phyloP scores from a whole-genome alignment of 2,888 invertebrate genomes.

The Scrobipalpa atriplicella region DNA sequence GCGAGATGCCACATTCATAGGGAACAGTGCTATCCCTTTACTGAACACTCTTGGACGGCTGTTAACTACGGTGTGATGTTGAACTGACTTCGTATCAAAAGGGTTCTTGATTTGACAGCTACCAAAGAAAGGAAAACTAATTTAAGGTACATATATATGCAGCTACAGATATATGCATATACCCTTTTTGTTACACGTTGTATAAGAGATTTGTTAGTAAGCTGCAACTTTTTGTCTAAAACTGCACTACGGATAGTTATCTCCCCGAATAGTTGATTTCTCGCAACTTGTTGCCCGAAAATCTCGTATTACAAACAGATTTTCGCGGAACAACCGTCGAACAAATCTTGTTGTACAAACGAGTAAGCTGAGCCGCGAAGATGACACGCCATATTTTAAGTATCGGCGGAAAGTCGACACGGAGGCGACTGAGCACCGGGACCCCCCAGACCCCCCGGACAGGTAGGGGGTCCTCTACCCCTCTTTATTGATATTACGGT shows the following conservation, averaged over 20 bases:
- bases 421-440: slow-evolving; percentile 54
- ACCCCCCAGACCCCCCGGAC: not conserved
- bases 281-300: not conserved
- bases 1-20: no score
- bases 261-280: not conserved
- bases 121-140: no score
- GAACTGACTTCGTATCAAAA: no score
- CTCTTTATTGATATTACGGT: slow-evolving; percentile 75
- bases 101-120: no score
- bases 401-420: slow-evolving; percentile 66
- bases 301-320: slow-evolving; percentile 51
- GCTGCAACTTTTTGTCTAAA: not conserved
- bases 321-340: slow-evolving; percentile 53
- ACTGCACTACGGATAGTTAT: not conserved
- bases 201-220: no score
- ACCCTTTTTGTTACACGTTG: no score
- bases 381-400: slow-evolving; percentile 77
- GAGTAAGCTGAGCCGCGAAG: slow-evolving; percentile 65
- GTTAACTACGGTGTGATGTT: no score
- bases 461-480: slow-evolving; percentile 50
- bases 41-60: no score
- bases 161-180: no score
- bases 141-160: no score
- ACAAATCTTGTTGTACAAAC: slow-evolving; percentile 66
- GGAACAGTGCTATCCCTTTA: no score